A percentile compares a stretch with the other conserved stretches of the same genome.
These are phyloP conservation scores for Sarcoramphus papa DNA, from an alignment of 2,797 vertebrate species.

Conservation along the genomic window DNA sequence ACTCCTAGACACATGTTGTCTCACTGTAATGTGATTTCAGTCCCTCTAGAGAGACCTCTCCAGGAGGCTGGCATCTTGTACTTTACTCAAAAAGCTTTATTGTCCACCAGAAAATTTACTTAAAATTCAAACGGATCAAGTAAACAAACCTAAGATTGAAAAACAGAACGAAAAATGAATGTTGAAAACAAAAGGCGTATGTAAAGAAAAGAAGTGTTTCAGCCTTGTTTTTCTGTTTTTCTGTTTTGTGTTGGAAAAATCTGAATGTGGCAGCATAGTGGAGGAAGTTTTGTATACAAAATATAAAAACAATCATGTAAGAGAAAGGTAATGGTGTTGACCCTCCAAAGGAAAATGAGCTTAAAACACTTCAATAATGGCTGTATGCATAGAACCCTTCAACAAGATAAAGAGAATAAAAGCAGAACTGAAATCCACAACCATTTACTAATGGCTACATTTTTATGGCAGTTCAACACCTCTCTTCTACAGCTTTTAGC, in stretches of 20 bases:
- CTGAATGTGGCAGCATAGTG: neutral
- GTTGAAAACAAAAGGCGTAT: neutral
- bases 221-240: neutral
- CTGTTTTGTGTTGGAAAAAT: neutral
- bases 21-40: neutral
- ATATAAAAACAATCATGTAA: neutral
- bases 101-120: neutral
- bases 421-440: neutral
- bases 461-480: neutral
- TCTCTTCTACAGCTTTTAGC: neutral
- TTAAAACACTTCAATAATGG: neutral
- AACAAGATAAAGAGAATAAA: neutral
- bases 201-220: neutral
- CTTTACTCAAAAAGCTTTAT: neutral
- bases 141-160: neutral
- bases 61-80: neutral
- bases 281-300: neutral
- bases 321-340: neutral
- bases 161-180: neutral
- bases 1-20: neutral
- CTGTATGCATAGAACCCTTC: neutral
- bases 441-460: neutral
- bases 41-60: neutral
- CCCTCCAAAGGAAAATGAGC: neutral
- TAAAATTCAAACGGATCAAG: neutral